Percentiles rank a stretch among this genome's conserved stretches.
phyloP scores from a whole-genome alignment of 1,140 invertebrate genomes.

The Tetranychus cinnabarinus region DNA sequence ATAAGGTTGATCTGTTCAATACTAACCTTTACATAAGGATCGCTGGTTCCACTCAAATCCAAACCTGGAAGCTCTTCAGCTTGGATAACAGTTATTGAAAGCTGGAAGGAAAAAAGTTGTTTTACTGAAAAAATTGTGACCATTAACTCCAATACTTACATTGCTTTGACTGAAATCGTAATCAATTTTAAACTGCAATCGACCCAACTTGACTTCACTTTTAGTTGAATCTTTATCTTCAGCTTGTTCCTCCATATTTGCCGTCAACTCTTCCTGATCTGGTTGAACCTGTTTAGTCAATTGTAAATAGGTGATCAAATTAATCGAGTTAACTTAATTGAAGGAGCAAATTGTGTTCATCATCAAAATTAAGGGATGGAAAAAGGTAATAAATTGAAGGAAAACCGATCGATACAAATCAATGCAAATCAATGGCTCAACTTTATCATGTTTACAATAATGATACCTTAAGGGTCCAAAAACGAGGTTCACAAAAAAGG shows the following conservation, averaged over 20 bases:
- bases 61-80: constrained; percentile 91
- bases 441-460: no score
- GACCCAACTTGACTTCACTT: constrained; percentile 79
- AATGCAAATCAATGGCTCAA: no score
- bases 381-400: no score
- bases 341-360: no score
- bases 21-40: constrained; percentile 85
- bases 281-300: constrained; percentile 37
- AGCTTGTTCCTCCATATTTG: constrained; percentile 80
- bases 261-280: constrained; percentile 88
- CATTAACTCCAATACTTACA: constrained; percentile 18
- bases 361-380: no score
- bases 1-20: no score
- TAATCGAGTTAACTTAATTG: no score
- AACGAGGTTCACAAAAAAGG: no score
- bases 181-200: constrained; percentile 88
- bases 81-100: constrained; percentile 92
- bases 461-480: no score
- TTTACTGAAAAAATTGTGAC: neutral
- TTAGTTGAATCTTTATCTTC: constrained; percentile 77
- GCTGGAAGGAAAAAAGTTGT: constrained; percentile 17
- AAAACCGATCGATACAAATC: no score
- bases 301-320: no score
- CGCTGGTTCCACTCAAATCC: constrained; percentile 96
- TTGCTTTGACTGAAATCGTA: constrained; percentile 99